Evolutionary conservation across 2,888 invertebrate species (phyloP).

Genomic region (Terebella lapidaria): DNA sequence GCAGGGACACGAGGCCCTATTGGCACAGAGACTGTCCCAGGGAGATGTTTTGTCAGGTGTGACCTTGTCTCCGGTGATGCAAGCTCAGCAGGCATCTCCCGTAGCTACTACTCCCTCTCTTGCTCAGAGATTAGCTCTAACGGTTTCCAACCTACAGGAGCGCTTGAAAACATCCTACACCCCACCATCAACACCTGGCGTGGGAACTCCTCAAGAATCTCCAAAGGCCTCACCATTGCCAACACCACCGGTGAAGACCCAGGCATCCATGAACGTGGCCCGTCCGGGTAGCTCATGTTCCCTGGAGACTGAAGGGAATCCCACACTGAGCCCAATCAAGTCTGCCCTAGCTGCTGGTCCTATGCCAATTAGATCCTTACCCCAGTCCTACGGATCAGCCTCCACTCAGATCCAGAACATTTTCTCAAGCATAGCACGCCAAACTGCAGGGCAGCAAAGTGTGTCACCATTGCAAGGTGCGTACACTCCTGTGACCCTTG

Average conservation of each 20-base stretch:
- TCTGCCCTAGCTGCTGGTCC: background rate
- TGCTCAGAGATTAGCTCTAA: background rate
- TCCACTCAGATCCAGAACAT: slow-evolving; percentile 48
- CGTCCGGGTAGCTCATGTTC: no score
- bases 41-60: no score
- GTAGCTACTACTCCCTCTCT: no score
- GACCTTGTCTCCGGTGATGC: no score
- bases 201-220: background rate
- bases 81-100: no score
- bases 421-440: slow-evolving; percentile 25
- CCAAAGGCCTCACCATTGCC: background rate
- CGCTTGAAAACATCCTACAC: background rate
- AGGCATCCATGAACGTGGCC: background rate
- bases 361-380: background rate
- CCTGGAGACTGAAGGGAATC: no score
- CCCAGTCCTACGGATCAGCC: slow-evolving; percentile 34
- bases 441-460: background rate
- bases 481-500: background rate
- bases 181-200: background rate
- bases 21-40: no score
- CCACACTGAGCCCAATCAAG: background rate
- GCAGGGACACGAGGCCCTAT: no score
- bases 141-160: background rate
- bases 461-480: background rate
- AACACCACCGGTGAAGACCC: background rate